Base-by-base conservation (phyloP, 2,113 vertebrate species). In the Cricetomys ansorgei region DNA sequence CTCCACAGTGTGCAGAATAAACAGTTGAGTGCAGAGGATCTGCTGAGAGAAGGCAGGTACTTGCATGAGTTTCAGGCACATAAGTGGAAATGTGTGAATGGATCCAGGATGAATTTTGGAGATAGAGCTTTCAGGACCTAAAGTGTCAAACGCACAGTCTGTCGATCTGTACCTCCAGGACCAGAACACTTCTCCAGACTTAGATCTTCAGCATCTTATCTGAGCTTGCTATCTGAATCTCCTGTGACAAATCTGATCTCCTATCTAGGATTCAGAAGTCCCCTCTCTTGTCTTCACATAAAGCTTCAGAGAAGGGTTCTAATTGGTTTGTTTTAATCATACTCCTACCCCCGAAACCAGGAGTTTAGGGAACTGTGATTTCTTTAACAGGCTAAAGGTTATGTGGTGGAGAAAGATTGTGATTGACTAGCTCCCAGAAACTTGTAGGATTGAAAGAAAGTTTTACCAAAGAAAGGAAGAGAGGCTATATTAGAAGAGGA, bases 11-110 rank as follows among this genome's bases (percentile, higher is more conserved):
- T 1, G 2, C 27, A 2, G 31, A 21, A 57, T 53, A 5, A 40
- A 40, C 0, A 1, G 1, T 3, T 7, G 4, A 16, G 10, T 45
- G n/a, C 21, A 23, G 0, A 27, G 53, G 37, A 27, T 45, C 57
- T 16, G 2, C 15, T 45, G 53, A 72, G 59, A 91, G 53, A 72
- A 69, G 40, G 13, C 23, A 67, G 23, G 16, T 17, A 13, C 5
- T 53, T 59, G 6, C 34, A 11, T 40, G 34, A 55, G 9, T 5
- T 40, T 5, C 19, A 31, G 21, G 29, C n/a, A 2, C 25, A 43
- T 67, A 84, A 23, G 29, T 15, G 29, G 23, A 69, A 43, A 85
- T 19, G 53, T 23, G 31, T 7, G 1, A 83, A 76, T 17, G 11
- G 7, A 64, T 73, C 81, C 65, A 37, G 43, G 48, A 43, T 40